Evolutionary conservation across 2,113 vertebrate species (phyloP).

Genomic region (Lepus timidus): DNA sequence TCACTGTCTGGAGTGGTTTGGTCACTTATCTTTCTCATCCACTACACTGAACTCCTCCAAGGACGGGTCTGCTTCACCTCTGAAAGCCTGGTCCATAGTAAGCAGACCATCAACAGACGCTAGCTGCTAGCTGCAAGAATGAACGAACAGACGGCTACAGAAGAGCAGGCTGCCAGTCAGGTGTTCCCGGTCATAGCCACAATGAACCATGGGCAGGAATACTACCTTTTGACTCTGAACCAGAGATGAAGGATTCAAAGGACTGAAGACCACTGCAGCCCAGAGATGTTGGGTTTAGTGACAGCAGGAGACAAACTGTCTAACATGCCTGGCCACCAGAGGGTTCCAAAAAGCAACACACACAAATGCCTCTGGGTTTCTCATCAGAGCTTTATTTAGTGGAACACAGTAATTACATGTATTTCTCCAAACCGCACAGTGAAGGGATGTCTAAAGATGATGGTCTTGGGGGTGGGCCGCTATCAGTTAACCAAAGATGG

Average conservation of each 20-base stretch:
- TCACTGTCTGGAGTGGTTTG: background rate
- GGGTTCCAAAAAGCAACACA: constrained; percentile 25
- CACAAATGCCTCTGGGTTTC: background rate
- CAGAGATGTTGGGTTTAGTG: background rate
- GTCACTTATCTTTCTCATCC: background rate
- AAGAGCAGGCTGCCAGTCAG: background rate
- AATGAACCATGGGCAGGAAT: background rate
- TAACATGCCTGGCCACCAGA: background rate
- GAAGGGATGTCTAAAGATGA: background rate
- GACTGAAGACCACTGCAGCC: background rate
- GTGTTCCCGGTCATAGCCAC: background rate
- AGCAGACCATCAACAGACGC: background rate
- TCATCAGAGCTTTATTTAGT: background rate
- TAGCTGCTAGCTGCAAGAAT: background rate
- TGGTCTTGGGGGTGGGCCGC: background rate
- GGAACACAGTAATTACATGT: background rate
- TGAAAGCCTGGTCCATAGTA: background rate
- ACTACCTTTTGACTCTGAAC: background rate
- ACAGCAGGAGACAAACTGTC: background rate
- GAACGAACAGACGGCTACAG: background rate
- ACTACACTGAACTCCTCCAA: background rate
- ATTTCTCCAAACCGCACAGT: constrained; percentile 37
- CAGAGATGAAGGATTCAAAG: background rate
- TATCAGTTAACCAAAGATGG: background rate
- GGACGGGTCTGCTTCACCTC: background rate